Evolutionary conservation across 2,797 vertebrate species (phyloP).

Genomic region (Enteromius unitaeniatus): DNA sequence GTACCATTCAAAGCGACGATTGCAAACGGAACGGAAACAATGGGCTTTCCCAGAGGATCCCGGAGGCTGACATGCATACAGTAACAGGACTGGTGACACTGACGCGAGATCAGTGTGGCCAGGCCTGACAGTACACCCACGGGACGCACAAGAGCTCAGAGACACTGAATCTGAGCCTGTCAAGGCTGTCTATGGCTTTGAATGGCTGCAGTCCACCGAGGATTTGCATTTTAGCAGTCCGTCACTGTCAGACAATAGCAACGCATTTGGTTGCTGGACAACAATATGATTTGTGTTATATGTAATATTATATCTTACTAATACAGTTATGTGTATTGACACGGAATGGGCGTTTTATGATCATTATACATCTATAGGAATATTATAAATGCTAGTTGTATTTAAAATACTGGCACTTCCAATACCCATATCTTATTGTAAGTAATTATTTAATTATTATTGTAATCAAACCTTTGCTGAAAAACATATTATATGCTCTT

Average conservation of each 20-base stretch:
- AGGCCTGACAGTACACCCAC: constrained; percentile 71
- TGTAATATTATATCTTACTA: constrained; percentile 5
- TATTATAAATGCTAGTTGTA: background rate
- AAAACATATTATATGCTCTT: background rate
- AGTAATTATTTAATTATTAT: background rate
- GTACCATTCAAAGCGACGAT: constrained; percentile 72
- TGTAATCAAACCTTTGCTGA: background rate
- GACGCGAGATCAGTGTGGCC: constrained; percentile 69
- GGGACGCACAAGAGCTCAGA: constrained; percentile 70
- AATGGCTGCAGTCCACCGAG: constrained; percentile 67
- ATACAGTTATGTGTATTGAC: constrained; percentile 9
- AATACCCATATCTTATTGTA: background rate
- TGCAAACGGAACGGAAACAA: constrained; percentile 60
- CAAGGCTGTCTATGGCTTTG: constrained; percentile 66
- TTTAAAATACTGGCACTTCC: background rate
- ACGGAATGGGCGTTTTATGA: background rate
- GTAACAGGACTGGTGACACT: constrained; percentile 65
- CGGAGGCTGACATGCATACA: constrained; percentile 68
- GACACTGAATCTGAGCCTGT: constrained; percentile 69
- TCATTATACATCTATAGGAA: background rate
- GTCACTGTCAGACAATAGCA: constrained; percentile 67
- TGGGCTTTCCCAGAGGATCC: constrained; percentile 52
- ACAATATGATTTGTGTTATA: constrained; percentile 21
- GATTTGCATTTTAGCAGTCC: constrained; percentile 56
- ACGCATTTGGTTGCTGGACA: constrained; percentile 9